phyloP scores from a whole-genome alignment of 2,888 invertebrate species.

The Tiliacea aurago region DNA sequence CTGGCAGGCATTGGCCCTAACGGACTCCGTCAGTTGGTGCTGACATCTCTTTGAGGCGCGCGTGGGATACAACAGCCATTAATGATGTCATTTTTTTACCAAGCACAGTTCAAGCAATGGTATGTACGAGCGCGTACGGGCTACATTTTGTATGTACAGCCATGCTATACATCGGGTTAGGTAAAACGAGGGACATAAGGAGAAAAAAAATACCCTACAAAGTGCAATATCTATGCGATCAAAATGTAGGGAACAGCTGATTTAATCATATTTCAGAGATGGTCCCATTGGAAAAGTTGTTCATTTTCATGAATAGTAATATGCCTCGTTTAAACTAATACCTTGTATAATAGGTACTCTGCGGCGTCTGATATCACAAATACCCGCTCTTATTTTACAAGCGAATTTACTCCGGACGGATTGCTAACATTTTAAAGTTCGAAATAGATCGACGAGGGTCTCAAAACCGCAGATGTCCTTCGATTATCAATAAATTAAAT shows the following conservation, averaged over 20 bases:
- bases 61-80: too few relatives aligned
- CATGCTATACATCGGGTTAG: neutral
- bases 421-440: conserved; percentile 1
- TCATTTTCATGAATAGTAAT: neutral
- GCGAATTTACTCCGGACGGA: conserved; percentile 3
- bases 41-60: too few relatives aligned
- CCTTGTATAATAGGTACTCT: neutral
- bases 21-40: too few relatives aligned
- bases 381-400: neutral
- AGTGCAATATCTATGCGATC: neutral
- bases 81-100: neutral
- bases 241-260: neutral
- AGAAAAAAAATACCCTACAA: neutral
- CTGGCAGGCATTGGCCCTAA: too few relatives aligned
- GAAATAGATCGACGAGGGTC: neutral
- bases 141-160: neutral
- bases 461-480: conserved; percentile 15
- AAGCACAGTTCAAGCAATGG: neutral
- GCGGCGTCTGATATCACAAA: neutral
- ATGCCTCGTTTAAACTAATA: too few relatives aligned
- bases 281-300: neutral
- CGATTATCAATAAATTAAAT: conserved; percentile 5
- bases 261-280: neutral
- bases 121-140: neutral
- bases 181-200: neutral